These are phyloP conservation scores for Ovis canadensis DNA, from an alignment of 2,113 vertebrate genomes.

Conservation along the genomic window DNA sequence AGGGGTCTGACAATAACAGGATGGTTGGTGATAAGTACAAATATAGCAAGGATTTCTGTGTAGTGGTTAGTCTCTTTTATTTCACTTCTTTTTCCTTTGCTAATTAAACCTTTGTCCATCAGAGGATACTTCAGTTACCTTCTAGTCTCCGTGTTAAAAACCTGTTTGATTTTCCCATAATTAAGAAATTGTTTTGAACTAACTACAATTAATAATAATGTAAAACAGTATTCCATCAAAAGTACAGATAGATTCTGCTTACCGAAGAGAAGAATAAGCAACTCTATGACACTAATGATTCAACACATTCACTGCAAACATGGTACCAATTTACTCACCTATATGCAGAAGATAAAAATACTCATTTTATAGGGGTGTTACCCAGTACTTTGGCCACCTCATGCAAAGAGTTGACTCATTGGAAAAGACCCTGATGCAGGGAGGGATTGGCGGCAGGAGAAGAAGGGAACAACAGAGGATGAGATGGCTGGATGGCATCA, in stretches of 20 bases:
- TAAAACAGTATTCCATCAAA: slow-evolving; percentile 2
- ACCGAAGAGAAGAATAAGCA: background rate
- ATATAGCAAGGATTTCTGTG: background rate
- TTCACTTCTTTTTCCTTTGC: background rate
- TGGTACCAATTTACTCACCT: background rate
- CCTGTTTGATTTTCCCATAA: background rate
- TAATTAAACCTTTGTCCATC: background rate
- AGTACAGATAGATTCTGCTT: background rate
- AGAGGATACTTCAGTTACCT: background rate
- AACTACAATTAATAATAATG: background rate
- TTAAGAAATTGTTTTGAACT: background rate
- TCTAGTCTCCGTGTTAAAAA: background rate
- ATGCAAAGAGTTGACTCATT: too few relatives aligned
- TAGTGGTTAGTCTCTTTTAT: background rate
- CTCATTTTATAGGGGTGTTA: background rate
- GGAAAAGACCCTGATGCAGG: too few relatives aligned
- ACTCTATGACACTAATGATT: background rate
- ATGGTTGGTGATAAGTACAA: background rate
- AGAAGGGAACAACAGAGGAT: too few relatives aligned
- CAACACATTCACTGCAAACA: background rate
- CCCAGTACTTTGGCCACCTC: too few relatives aligned
- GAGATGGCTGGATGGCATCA: too few relatives aligned
- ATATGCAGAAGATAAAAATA: background rate
- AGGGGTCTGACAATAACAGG: background rate
- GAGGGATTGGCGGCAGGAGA: too few relatives aligned